Conservation (phyloP, 2,888 invertebrate species). For the Sphaeridia pumilis region DNA sequence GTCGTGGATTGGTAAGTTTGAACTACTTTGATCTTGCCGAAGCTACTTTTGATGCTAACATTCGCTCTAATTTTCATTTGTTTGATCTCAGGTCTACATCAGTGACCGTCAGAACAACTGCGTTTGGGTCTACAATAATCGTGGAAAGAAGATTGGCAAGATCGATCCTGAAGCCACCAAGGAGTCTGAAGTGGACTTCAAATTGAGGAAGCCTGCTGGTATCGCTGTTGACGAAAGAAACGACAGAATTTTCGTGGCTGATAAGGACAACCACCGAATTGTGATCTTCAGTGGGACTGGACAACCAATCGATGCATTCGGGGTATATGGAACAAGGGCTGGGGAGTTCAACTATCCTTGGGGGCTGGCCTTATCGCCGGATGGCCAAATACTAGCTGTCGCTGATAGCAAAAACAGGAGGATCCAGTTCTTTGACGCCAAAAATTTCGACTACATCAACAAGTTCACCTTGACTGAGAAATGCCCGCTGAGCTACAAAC, state of each 20-base stretch:
- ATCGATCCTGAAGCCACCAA: constrained; percentile 13
- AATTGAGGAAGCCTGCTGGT: constrained; percentile 23
- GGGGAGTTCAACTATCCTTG: constrained; percentile 43
- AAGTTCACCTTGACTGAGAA: constrained; percentile 3
- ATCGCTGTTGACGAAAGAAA: constrained; percentile 16
- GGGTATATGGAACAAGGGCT: constrained; percentile 68
- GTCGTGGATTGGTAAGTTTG: too few relatives aligned
- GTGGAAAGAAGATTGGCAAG: constrained; percentile 11
- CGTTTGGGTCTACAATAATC: constrained; percentile 16
- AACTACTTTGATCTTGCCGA: too few relatives aligned
- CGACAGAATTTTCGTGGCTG: constrained; percentile 9
- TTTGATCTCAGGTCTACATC: constrained; percentile 17
- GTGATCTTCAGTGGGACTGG: constrained; percentile 47
- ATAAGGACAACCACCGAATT: constrained; percentile 20
- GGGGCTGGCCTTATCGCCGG: constrained; percentile 23
- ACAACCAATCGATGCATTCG: constrained; percentile 67
- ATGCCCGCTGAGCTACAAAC: background rate
- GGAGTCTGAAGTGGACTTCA: constrained; percentile 1
- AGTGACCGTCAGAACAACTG: constrained; percentile 18
- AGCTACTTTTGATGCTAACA: too few relatives aligned
- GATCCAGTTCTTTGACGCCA: constrained; percentile 24
- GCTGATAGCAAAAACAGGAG: constrained; percentile 28
- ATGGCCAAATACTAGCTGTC: constrained; percentile 21
- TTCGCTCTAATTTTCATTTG: too few relatives aligned
- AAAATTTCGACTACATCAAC: constrained; percentile 7